A percentile compares a stretch with the other conserved stretches of the same genome.
These are phyloP conservation scores for Apotomis turbidana DNA, from an alignment of 2,888 invertebrate species.

Conservation along the genomic window DNA sequence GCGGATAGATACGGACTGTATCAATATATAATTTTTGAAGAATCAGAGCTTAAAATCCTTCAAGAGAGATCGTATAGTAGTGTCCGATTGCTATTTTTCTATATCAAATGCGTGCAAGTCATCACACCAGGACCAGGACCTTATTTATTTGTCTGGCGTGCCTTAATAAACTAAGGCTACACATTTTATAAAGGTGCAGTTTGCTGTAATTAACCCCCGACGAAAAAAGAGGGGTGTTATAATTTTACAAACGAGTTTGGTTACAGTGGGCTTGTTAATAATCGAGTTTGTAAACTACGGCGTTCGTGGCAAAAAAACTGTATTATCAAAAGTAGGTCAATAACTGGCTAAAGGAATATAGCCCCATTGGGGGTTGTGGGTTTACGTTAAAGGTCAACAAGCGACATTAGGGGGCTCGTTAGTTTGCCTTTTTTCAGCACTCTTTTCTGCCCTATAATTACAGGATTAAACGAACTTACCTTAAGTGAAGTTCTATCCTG, in stretches of 20 bases:
- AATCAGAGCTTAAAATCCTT: too few species aligned
- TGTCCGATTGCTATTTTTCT: too few species aligned
- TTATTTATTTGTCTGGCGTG: not conserved
- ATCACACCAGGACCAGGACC: not conserved
- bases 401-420: constrained; percentile 23
- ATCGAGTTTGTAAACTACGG: constrained; percentile 5
- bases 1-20: too few species aligned
- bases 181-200: not conserved
- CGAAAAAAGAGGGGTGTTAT: too few species aligned
- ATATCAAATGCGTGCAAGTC: not conserved
- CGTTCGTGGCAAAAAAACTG: not conserved
- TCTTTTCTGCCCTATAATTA: not conserved
- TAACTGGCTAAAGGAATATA: constrained; percentile 12
- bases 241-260: not conserved
- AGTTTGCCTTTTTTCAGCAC: constrained; percentile 7
- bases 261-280: constrained; percentile 15
- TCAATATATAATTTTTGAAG: too few species aligned
- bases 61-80: too few species aligned
- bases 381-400: constrained; percentile 27
- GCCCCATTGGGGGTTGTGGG: constrained; percentile 27
- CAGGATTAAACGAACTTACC: too few species aligned
- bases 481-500: too few species aligned
- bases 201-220: too few species aligned
- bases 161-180: not conserved
- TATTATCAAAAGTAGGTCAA: constrained; percentile 24